Base-by-base conservation (phyloP, 2,797 vertebrate genomes). In the Cryptoblepharus egeriae region DNA sequence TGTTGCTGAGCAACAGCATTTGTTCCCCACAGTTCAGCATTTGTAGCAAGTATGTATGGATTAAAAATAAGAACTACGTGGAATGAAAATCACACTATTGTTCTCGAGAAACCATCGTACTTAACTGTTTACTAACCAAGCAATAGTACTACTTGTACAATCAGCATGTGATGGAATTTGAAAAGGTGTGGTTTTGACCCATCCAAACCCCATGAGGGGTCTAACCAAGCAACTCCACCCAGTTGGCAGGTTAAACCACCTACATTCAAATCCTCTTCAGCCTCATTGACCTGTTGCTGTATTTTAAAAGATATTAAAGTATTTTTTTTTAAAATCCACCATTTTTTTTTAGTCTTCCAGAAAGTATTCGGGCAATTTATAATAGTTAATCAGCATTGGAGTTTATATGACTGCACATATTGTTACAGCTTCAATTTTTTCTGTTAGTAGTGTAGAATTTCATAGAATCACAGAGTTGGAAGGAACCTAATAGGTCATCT, bases 1-100 rank as follows among this genome's bases (percentile, higher is more conserved):
- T 87, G 93, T 94, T 94, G 93, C 93, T 89, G 87, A 90, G 93
- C 93, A 94, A 93, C 91, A 0, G 83, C 84, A 92, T 88, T 93
- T 91, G 87, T 91, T 85, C 90, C 87, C 85, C 92, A 88, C 82
- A 92, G 73, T 92, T 92, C 88, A 89, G 30, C 80, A 77, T 84
- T 39, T 80, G 85, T 67, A 65, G 88, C 79, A 87, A 90, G 87
- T 88, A 90, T 71, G 67, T 88, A 91, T 85, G 84, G 87, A 92
- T 92, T 92, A 91, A 91, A 87, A 83, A 77, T 83, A 80, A 89
- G 61, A 82, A 80, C 63, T 77, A 83, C 1, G 24, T 45, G 75
- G 67, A 88, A 87, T 0, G n/a, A 89, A 89, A 90, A 55, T 69
- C 73, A 35, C 32, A 60, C 87, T 64, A 42, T 22, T 74, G n/a